phyloP scores from a whole-genome alignment of 2,797 vertebrate species.

The Crenuchus spilurus region DNA sequence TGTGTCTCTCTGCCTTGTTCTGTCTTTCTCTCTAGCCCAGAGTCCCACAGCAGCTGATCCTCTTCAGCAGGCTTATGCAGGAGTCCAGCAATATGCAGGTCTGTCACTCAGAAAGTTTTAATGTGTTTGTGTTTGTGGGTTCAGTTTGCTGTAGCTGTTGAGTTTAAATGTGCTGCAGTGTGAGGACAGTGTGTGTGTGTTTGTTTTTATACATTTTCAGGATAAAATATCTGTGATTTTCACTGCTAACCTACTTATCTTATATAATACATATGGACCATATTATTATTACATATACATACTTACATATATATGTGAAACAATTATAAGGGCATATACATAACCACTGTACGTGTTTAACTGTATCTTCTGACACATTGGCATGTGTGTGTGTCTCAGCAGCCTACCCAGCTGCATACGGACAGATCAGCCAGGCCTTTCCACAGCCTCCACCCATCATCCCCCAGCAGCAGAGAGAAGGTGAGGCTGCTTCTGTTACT shows the following conservation, averaged over 20 bases:
- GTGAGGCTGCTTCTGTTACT: constrained; percentile 73
- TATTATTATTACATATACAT: too few species aligned
- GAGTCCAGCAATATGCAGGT: constrained; percentile 99
- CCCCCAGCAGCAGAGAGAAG: constrained; percentile 99
- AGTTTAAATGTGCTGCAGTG: constrained; percentile 20
- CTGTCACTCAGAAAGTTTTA: constrained; percentile 67
- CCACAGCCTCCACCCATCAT: constrained; percentile 98
- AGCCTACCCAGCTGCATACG: constrained; percentile 98
- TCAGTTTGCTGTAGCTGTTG: constrained; percentile 12
- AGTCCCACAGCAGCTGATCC: constrained; percentile 97
- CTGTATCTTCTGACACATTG: constrained; percentile 53
- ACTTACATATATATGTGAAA: too few species aligned
- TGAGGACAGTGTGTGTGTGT: constrained; percentile 58
- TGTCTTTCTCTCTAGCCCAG: constrained; percentile 82
- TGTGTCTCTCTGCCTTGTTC: not conserved
- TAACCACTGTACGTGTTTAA: constrained; percentile 61
- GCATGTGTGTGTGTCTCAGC: constrained; percentile 83
- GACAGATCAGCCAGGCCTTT: constrained; percentile 99
- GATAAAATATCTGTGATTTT: not conserved
- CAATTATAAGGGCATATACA: too few species aligned
- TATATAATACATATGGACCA: too few species aligned
- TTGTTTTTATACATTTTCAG: constrained; percentile 37
- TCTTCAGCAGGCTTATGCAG: constrained; percentile 98
- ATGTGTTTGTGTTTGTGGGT: constrained; percentile 19
- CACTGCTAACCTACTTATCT: too few species aligned